Base-by-base conservation (phyloP, 1,140 invertebrate genomes). In the Melipona quadrifasciata region DNA sequence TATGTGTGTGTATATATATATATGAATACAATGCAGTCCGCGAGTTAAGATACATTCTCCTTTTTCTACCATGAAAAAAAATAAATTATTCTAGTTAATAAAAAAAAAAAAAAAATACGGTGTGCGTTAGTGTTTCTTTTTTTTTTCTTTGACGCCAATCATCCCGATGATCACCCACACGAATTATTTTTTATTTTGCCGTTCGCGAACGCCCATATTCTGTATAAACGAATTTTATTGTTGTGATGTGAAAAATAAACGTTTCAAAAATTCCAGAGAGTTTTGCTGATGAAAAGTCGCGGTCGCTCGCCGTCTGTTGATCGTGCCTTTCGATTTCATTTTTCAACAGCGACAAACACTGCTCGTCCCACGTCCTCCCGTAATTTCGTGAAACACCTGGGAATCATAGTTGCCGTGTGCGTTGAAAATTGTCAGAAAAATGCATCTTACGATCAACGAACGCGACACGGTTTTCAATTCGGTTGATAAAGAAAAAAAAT, bases 61-160 rank as follows among this genome's bases (percentile, higher is more conserved):
- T 94, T 95, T 95, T 95, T 95, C 94, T 95, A 95, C 95, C 93
- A 95, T 95, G 94, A 95, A 94, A 61, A 93, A 95, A 94, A 61
- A 93, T 95, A 95, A 95, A 95, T 95, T 95, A 95, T 95, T 95
- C 95, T 95, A 95, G 95, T 95, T 95, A 95, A 95, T 95, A 95
- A 93, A 94, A 93, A 89, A 88, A 68, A 39, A 70, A 70, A 68
- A 39, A 70, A 67, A 34, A 39, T 34, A 68, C n/a, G 8, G 67
- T 77, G 80, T 89, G 88, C 91, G 88, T 73, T 90, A 86, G 86
- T 86, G 83, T 91, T 85, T 89, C 65, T 80, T 76, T 82, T 61
- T 70, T 61, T 70, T 51, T 70, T 57, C 55, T 47, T 76, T 24
- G 6, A 73, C 57, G 31, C 70, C 58, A 71, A 77, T 82, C 70